Conservation (phyloP, 2,113 vertebrate genomes). For the Elgaria multicarinata region DNA sequence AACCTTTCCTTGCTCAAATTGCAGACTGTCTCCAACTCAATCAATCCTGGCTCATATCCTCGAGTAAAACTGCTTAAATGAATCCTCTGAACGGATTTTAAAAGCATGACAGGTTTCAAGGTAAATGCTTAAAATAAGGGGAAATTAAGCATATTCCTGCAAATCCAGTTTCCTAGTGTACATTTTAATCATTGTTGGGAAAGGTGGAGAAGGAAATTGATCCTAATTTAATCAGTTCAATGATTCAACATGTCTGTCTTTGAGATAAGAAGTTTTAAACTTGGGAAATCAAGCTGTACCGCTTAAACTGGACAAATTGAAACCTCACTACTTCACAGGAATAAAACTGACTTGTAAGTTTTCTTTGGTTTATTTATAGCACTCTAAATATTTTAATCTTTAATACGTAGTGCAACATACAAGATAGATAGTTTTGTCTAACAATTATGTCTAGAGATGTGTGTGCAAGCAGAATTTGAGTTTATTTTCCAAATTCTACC, state of each 20-base stretch:
- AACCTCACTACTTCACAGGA: neutral
- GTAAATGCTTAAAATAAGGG: constrained; percentile 7
- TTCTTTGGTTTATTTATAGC: neutral
- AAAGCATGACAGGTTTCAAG: constrained; percentile 8
- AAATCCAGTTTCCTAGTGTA: neutral
- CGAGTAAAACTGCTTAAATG: neutral
- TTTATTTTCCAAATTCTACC: too few relatives aligned
- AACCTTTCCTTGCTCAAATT: neutral
- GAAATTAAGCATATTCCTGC: neutral
- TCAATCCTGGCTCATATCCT: constrained; percentile 17
- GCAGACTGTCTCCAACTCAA: neutral
- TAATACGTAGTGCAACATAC: neutral
- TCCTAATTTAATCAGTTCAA: neutral
- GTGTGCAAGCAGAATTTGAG: too few relatives aligned
- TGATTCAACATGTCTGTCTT: neutral
- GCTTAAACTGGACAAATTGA: neutral
- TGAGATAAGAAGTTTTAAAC: neutral
- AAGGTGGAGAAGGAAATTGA: neutral
- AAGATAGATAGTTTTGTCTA: neutral
- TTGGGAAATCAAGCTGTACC: neutral
- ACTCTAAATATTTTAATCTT: neutral
- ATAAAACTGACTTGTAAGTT: neutral
- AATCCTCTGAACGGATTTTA: constrained; percentile 13
- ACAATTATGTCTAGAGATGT: neutral
- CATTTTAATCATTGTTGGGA: neutral